Percentiles rank a stretch among this genome's conserved stretches.
These are phyloP conservation scores for Echinops telfairi DNA, from an alignment of 2,113 vertebrate genomes.

Conservation along the genomic window DNA sequence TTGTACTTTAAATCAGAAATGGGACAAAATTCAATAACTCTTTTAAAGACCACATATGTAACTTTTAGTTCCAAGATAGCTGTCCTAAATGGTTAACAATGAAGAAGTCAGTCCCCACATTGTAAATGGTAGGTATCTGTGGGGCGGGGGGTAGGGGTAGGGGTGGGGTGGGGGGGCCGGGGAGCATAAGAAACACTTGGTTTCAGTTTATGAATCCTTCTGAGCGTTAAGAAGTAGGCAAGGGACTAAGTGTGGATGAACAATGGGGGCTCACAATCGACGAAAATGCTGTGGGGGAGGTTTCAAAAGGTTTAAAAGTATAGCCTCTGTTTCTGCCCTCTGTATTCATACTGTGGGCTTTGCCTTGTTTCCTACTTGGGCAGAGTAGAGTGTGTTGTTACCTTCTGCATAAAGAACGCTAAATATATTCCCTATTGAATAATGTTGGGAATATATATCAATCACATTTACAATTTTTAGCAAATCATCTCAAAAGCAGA, in stretches of 20 bases:
- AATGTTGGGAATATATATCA: not conserved
- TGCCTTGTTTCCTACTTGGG: conserved; percentile 40
- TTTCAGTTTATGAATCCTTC: conserved; percentile 33
- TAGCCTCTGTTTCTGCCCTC: conserved; percentile 36
- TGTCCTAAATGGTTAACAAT: not conserved
- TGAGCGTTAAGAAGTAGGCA: conserved; percentile 3
- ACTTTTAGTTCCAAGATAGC: conserved; percentile 38
- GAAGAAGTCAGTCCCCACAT: conserved; percentile 37
- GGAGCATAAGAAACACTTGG: conserved; percentile 28
- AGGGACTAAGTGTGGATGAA: conserved; percentile 51
- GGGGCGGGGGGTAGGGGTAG: no score
- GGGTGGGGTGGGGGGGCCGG: no score
- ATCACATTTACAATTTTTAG: conserved; percentile 48
- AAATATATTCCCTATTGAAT: conserved; percentile 39
- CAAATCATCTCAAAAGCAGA: conserved; percentile 47
- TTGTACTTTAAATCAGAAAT: conserved; percentile 76
- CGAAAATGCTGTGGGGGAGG: not conserved
- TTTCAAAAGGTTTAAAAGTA: not conserved
- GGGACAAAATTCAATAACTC: conserved; percentile 63
- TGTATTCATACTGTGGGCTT: conserved; percentile 27
- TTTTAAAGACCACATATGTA: conserved; percentile 23
- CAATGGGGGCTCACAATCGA: conserved; percentile 21
- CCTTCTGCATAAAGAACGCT: conserved; percentile 30
- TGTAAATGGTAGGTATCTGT: not conserved
- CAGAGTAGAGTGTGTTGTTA: conserved; percentile 5